Percentiles rank a stretch among this genome's conserved stretches.
Evolutionary conservation across 2,888 invertebrate species (phyloP).

Genomic region (Andrena praecox): DNA sequence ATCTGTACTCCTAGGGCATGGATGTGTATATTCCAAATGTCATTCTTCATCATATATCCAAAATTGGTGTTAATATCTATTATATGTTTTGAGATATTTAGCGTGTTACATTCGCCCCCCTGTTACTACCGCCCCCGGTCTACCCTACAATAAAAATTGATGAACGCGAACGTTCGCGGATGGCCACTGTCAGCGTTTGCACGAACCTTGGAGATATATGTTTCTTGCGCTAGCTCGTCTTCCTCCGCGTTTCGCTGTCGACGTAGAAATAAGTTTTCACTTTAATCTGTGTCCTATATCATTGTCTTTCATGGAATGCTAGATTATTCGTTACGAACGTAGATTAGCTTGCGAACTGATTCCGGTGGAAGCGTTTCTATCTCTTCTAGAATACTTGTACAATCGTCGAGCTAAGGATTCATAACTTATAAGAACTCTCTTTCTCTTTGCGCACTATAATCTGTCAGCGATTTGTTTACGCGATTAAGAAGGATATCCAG

Average conservation of each 20-base stretch:
- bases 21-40: too few relatives aligned
- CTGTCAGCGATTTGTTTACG: slow-evolving; percentile 21
- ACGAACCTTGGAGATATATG: background rate
- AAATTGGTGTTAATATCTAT: too few relatives aligned
- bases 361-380: slow-evolving; percentile 62
- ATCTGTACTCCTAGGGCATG: too few relatives aligned
- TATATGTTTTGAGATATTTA: too few relatives aligned
- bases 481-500: background rate
- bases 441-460: slow-evolving; percentile 13
- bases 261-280: slow-evolving; percentile 20
- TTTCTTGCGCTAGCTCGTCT: background rate
- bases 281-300: slow-evolving; percentile 1
- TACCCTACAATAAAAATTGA: too few relatives aligned
- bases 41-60: too few relatives aligned
- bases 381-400: slow-evolving; percentile 53
- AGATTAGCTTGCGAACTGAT: slow-evolving; percentile 65
- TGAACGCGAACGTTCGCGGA: too few relatives aligned
- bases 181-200: background rate
- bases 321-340: background rate
- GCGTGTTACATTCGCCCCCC: too few relatives aligned
- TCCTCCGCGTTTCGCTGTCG: background rate
- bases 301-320: slow-evolving; percentile 31
- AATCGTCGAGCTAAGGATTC: slow-evolving; percentile 34
- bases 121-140: too few relatives aligned
- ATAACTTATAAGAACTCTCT: background rate